Conservation (phyloP, 2,797 vertebrate genomes). For the Cynodonichthys magdalenae region DNA sequence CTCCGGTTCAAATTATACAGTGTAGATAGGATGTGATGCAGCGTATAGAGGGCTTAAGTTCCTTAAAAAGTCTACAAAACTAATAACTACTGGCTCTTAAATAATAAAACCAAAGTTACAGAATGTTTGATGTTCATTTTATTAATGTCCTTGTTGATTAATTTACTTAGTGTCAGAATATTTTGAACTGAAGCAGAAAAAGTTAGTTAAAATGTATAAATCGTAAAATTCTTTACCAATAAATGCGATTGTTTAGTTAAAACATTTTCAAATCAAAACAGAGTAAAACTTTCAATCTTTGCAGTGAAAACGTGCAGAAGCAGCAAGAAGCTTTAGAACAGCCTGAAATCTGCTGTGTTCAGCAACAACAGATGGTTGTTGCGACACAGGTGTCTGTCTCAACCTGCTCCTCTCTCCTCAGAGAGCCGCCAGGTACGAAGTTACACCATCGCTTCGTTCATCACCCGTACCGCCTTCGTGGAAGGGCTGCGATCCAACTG, state of each 20-base stretch:
- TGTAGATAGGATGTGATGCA: too few relatives aligned
- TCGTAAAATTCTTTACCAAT: neutral
- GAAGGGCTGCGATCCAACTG: neutral
- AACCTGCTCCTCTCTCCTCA: conserved; percentile 43
- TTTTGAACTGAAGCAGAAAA: too few relatives aligned
- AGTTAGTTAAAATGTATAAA: neutral
- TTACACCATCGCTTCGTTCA: conserved; percentile 22
- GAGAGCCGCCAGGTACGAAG: conserved; percentile 36
- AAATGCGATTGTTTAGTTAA: neutral
- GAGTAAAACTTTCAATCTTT: neutral
- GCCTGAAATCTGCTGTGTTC: conserved; percentile 19
- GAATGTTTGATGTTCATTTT: too few relatives aligned
- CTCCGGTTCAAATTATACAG: too few relatives aligned
- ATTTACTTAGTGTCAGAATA: too few relatives aligned
- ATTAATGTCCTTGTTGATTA: too few relatives aligned
- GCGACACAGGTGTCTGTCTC: conserved; percentile 45
- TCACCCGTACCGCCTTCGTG: conserved; percentile 13
- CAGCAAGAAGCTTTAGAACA: too few relatives aligned
- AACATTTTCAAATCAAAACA: neutral
- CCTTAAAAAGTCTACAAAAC: too few relatives aligned
- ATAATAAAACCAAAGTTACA: neutral
- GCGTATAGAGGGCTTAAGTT: too few relatives aligned
- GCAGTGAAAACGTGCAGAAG: neutral
- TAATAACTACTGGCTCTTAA: too few relatives aligned
- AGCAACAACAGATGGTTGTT: conserved; percentile 30